A percentile compares a stretch with the other conserved stretches of the same genome.
phyloP scores from a whole-genome alignment of 1,140 invertebrate genomes.

The Reticulitermes speratus region DNA sequence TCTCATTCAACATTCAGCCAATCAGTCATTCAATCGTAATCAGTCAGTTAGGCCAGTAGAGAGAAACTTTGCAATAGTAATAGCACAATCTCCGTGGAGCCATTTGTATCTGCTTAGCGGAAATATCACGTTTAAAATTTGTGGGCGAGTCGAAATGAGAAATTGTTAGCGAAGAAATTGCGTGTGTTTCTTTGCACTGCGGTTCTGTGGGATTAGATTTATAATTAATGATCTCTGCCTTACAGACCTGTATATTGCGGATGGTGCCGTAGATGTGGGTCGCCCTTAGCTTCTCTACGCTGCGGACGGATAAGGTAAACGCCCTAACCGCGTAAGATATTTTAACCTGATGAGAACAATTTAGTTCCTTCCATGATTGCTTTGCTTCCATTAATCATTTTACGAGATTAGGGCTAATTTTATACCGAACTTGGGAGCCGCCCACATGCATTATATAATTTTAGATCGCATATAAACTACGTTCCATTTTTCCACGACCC shows the following conservation, averaged over 20 bases:
- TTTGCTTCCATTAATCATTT: neutral
- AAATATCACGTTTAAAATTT: too few species aligned
- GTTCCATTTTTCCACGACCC: neutral
- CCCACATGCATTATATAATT: neutral
- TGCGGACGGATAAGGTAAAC: neutral
- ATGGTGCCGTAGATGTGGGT: neutral
- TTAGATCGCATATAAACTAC: neutral
- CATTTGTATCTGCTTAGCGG: too few species aligned
- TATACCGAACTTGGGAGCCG: neutral
- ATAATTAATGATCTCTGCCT: neutral
- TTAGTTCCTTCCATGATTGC: neutral
- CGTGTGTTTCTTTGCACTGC: neutral
- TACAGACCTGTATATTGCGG: neutral
- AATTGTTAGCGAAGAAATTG: neutral
- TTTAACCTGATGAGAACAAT: conserved; percentile 1
- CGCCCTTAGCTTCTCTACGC: neutral
- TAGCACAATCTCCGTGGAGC: too few species aligned
- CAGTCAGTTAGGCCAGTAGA: too few species aligned
- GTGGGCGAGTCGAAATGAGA: neutral
- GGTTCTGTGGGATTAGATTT: neutral
- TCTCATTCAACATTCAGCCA: too few species aligned
- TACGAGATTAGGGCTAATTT: neutral
- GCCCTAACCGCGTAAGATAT: neutral
- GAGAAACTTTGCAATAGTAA: too few species aligned
- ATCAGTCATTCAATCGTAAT: too few species aligned